These are phyloP conservation scores for Choloepus hoffmanni DNA, from an alignment of 2,113 vertebrate species.

Conservation along the genomic window DNA sequence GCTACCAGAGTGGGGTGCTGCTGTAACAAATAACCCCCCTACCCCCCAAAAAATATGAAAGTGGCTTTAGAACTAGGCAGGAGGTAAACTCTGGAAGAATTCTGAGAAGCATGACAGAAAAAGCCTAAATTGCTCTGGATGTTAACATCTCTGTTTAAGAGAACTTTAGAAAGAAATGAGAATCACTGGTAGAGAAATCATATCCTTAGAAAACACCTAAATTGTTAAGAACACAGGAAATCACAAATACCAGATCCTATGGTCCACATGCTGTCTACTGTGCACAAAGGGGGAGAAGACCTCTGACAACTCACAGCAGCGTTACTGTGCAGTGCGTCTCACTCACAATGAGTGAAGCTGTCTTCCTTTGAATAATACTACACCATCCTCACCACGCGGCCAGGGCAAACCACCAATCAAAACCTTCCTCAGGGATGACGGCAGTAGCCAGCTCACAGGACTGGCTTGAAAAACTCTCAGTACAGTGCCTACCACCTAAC, in stretches of 20 bases:
- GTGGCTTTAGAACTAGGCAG: not conserved
- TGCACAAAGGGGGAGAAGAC: not conserved
- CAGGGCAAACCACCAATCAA: not conserved
- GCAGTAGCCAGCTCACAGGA: not conserved
- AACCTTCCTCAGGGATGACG: not conserved
- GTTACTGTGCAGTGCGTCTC: not conserved
- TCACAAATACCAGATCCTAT: not conserved
- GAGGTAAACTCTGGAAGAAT: not conserved
- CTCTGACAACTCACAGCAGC: not conserved
- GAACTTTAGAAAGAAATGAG: not conserved
- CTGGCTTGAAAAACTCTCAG: not conserved
- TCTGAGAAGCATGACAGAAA: not conserved
- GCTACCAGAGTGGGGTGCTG: no score
- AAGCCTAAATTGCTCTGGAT: not conserved
- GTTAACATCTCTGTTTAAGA: not conserved
- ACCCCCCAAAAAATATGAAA: not conserved
- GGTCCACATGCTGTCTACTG: not conserved
- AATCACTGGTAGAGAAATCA: not conserved
- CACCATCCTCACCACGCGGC: not conserved
- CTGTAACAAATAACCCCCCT: not conserved
- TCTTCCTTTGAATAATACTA: not conserved
- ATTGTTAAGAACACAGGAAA: not conserved
- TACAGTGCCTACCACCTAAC: accelerated
- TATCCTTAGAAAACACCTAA: not conserved
- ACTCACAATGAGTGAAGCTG: not conserved